These are phyloP conservation scores for Clistopyga incitator DNA, from an alignment of 2,888 invertebrate genomes.

Conservation along the genomic window DNA sequence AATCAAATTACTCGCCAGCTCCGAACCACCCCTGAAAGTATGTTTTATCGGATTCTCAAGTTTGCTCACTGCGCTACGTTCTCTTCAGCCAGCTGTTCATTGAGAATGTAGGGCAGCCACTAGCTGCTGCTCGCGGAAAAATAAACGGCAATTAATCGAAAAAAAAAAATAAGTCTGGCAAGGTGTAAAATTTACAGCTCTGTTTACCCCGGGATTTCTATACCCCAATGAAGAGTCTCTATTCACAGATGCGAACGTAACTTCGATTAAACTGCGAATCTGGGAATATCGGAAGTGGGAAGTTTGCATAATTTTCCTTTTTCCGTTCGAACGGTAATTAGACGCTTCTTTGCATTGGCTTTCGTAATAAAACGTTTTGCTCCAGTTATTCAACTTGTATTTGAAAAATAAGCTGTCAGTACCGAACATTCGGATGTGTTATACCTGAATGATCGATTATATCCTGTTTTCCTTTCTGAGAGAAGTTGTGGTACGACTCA, in stretches of 20 bases:
- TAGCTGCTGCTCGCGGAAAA: slow-evolving; percentile 20
- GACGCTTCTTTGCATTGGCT: neutral
- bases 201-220: slow-evolving; percentile 74
- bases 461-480: neutral
- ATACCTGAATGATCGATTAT: neutral
- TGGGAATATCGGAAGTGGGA: slow-evolving; percentile 7
- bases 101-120: slow-evolving; percentile 16
- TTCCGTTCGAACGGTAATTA: slow-evolving; percentile 19
- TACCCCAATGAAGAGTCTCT: neutral
- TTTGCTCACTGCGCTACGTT: neutral
- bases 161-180: neutral
- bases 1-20: slow-evolving; percentile 5
- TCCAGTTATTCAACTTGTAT: neutral
- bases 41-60: slow-evolving; percentile 24
- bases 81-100: slow-evolving; percentile 1
- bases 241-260: neutral
- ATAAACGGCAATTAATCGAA: slow-evolving; percentile 20
- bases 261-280: neutral
- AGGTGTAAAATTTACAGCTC: slow-evolving; percentile 77
- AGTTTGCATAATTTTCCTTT: slow-evolving; percentile 1
- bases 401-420: too few relatives aligned
- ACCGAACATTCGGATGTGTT: neutral
- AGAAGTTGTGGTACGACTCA: neutral
- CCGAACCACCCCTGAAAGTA: neutral
- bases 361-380: neutral